These are phyloP conservation scores for Triplophysa rosa DNA, from an alignment of 2,113 vertebrate genomes.

Conservation along the genomic window DNA sequence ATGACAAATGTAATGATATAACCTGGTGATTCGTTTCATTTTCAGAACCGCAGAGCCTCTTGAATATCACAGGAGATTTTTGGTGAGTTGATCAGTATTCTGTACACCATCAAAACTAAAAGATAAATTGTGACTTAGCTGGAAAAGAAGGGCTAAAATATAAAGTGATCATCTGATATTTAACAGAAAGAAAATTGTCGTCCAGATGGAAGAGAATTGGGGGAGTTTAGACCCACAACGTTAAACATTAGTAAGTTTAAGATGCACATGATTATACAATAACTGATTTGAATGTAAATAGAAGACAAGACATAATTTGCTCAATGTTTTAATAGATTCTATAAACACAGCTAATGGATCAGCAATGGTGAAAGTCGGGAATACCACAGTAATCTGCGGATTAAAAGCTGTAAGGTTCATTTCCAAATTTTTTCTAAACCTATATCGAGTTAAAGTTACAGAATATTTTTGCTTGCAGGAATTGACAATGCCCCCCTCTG, in stretches of 20 bases:
- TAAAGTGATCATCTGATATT: background rate
- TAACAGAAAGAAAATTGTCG: conserved; percentile 94
- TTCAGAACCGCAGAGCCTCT: conserved; percentile 90
- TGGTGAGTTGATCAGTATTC: conserved; percentile 76
- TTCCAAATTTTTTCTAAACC: background rate
- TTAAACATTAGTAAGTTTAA: conserved; percentile 86
- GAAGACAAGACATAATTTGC: too few relatives aligned
- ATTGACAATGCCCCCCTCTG: conserved; percentile 80
- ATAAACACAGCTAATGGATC: conserved; percentile 94
- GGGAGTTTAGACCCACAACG: conserved; percentile 93
- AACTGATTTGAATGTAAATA: too few relatives aligned
- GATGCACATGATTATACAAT: background rate
- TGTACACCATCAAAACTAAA: background rate
- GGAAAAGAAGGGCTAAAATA: too few relatives aligned
- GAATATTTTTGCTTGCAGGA: conserved; percentile 73
- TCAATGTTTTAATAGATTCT: conserved; percentile 77
- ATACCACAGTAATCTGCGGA: conserved; percentile 93
- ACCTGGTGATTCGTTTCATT: conserved; percentile 26
- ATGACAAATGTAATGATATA: background rate
- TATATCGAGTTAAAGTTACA: background rate
- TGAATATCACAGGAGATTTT: conserved; percentile 93
- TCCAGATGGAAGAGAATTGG: conserved; percentile 90
- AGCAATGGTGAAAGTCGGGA: conserved; percentile 92
- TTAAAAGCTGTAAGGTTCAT: conserved; percentile 84
- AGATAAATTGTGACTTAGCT: background rate